Conservation (phyloP, 2,113 vertebrate species). For the Protobothrops mucrosquamatus region DNA sequence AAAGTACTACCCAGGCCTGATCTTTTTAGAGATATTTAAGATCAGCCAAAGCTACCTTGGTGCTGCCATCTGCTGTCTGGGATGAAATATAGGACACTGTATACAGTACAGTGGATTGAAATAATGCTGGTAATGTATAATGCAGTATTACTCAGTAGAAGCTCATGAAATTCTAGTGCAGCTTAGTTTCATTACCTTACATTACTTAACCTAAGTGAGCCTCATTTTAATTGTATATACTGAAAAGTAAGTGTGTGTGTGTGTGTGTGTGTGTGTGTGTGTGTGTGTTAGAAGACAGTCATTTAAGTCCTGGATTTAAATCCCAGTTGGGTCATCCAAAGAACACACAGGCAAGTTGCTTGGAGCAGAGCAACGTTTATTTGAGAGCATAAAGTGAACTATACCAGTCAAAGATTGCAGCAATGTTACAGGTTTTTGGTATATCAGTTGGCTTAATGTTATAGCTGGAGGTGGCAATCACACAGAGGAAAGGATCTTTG, state of each 20-base stretch:
- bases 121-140: neutral
- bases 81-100: neutral
- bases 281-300: neutral
- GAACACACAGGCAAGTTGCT: too few species aligned
- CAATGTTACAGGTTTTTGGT: too few species aligned
- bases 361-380: too few species aligned
- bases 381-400: too few species aligned
- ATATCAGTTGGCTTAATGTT: too few species aligned
- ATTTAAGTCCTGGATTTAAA: neutral
- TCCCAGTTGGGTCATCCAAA: neutral
- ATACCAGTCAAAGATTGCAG: too few species aligned
- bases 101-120: neutral
- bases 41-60: neutral
- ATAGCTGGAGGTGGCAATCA: too few species aligned
- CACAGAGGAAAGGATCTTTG: too few species aligned
- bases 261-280: too few species aligned
- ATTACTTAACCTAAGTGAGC: neutral
- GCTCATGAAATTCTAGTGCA: neutral
- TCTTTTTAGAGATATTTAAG: neutral
- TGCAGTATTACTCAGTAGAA: neutral
- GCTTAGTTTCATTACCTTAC: neutral
- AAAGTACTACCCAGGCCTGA: neutral
- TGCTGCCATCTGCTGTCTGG: neutral
- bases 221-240: neutral
- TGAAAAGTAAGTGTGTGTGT: neutral